Percentiles rank a stretch among this genome's conserved stretches.
These are phyloP conservation scores for Aleiodes leptofemur DNA, from an alignment of 2,888 invertebrate genomes.

Conservation along the genomic window DNA sequence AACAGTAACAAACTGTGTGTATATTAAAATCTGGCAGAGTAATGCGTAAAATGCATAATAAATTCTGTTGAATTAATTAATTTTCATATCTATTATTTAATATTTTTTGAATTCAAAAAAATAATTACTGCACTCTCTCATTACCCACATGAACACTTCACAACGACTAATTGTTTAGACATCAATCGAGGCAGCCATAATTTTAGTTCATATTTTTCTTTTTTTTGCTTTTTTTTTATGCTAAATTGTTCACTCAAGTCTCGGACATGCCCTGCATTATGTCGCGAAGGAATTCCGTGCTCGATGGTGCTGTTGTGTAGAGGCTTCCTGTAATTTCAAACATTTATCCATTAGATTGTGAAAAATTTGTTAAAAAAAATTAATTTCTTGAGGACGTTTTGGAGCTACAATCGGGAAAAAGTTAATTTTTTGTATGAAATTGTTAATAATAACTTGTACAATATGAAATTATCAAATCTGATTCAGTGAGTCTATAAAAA, in stretches of 20 bases:
- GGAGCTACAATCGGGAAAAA: no score
- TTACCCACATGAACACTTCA: neutral
- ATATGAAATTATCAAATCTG: no score
- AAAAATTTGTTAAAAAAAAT: conserved; percentile 1
- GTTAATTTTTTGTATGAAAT: no score
- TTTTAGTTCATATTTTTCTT: neutral
- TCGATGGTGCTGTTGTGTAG: conserved; percentile 80
- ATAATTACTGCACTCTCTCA: conserved; percentile 15
- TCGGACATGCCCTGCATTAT: conserved; percentile 62
- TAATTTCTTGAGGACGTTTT: neutral
- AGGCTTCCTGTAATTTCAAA: conserved; percentile 77
- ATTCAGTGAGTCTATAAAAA: no score
- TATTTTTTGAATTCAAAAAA: conserved; percentile 10
- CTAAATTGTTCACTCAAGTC: conserved; percentile 40
- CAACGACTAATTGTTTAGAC: neutral
- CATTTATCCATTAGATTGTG: neutral
- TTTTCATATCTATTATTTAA: conserved; percentile 12
- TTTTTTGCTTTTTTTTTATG: neutral
- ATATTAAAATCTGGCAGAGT: conserved; percentile 16
- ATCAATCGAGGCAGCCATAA: neutral
- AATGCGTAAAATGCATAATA: conserved; percentile 4
- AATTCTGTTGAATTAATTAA: conserved; percentile 10
- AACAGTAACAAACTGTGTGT: neutral
- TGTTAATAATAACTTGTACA: no score
- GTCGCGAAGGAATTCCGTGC: conserved; percentile 74